These are phyloP conservation scores for Progne subis DNA, from an alignment of 2,113 vertebrate genomes.

Conservation along the genomic window DNA sequence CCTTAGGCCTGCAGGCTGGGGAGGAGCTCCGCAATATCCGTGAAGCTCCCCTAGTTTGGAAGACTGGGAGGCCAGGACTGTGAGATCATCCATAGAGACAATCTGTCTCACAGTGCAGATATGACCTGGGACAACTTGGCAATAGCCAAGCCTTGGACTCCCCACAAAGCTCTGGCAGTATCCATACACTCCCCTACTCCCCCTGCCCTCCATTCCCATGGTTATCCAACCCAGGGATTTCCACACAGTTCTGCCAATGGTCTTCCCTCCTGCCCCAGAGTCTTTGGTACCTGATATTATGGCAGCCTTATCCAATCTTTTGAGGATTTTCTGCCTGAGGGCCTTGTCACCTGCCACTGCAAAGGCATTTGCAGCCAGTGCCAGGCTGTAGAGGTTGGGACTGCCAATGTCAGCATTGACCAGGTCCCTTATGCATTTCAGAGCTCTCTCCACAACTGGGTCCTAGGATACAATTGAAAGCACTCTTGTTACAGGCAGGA, in stretches of 20 bases:
- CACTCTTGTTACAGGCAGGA: accelerated
- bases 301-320: slow-evolving; percentile 41
- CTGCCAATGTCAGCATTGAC: not conserved
- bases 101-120: not conserved
- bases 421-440: slow-evolving; percentile 61
- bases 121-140: not conserved
- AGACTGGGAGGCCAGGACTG: not conserved
- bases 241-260: not conserved
- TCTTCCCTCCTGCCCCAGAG: not conserved
- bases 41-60: not conserved
- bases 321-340: slow-evolving; percentile 32
- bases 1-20: not conserved
- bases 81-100: not conserved
- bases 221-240: not conserved
- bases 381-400: slow-evolving; percentile 63
- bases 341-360: slow-evolving; percentile 61
- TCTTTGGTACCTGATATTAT: slow-evolving; percentile 32
- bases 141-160: not conserved
- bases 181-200: accelerated
- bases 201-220: not conserved
- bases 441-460: slow-evolving; percentile 53
- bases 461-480: slow-evolving; percentile 30
- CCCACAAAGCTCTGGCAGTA: not conserved
- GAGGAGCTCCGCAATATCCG: not conserved
- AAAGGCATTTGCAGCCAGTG: slow-evolving; percentile 67